Evolutionary conservation across 2,113 vertebrate genomes (phyloP).

Genomic region (Oenanthe melanoleuca): DNA sequence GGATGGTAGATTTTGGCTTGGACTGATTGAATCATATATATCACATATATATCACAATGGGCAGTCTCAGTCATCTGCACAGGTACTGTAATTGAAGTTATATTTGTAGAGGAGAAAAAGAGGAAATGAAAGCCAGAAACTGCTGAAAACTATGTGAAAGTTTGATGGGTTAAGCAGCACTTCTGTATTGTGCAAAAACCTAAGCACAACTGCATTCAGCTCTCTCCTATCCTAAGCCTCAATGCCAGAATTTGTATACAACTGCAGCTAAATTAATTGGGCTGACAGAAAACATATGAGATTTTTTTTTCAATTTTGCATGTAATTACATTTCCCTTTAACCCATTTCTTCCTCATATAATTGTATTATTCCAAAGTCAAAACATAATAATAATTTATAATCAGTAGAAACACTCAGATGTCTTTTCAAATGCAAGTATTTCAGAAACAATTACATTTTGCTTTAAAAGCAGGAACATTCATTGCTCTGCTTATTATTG

Average conservation of each 20-base stretch:
- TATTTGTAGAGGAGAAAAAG: not conserved
- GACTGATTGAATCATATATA: not conserved
- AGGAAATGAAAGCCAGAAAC: not conserved
- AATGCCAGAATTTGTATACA: not conserved
- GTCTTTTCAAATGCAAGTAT: not conserved
- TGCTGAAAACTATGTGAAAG: not conserved
- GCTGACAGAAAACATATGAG: not conserved
- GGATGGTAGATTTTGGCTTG: not conserved
- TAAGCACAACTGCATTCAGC: not conserved
- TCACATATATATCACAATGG: not conserved
- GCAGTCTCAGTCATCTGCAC: not conserved
- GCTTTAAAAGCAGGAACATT: slow-evolving; percentile 22
- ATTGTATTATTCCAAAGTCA: slow-evolving; percentile 17
- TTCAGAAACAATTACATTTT: slow-evolving; percentile 36
- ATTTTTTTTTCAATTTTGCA: not conserved
- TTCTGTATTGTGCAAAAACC: not conserved
- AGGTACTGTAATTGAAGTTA: not conserved
- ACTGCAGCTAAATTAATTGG: not conserved
- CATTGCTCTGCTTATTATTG: not conserved
- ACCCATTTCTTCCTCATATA: not conserved
- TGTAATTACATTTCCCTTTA: not conserved
- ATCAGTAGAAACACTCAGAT: not conserved
- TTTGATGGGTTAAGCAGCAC: not conserved
- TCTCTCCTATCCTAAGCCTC: not conserved
- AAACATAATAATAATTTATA: not conserved